Conservation (phyloP, 2,888 invertebrate genomes). For the Cordilura impudica region DNA sequence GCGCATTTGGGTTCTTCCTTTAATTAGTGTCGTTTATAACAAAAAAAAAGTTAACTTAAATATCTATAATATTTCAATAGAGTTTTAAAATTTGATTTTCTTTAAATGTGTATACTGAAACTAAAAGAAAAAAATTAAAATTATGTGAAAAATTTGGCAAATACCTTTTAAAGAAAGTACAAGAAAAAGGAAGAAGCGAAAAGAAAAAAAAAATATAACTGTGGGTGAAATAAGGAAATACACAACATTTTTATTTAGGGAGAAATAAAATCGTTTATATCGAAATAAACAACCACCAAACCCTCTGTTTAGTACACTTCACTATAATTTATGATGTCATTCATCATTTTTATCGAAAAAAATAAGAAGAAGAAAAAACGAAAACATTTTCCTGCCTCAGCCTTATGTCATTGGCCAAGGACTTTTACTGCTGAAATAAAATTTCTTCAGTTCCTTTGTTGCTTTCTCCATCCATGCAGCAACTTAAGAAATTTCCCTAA, state of each 20-base stretch:
- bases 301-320: conserved; percentile 77
- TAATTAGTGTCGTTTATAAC: too few relatives aligned
- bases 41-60: too few relatives aligned
- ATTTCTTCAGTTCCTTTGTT: conserved; percentile 12
- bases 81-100: too few relatives aligned
- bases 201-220: conserved; percentile 36
- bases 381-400: conserved; percentile 77
- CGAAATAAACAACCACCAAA: conserved; percentile 78
- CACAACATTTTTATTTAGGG: conserved; percentile 23
- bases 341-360: conserved; percentile 79
- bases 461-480: conserved; percentile 14
- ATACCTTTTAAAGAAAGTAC: conserved; percentile 66
- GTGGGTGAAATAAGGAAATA: conserved; percentile 29
- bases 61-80: too few relatives aligned
- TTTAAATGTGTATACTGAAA: background rate
- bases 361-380: conserved; percentile 37
- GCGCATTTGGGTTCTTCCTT: too few relatives aligned
- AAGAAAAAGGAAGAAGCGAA: conserved; percentile 21
- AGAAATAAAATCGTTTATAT: conserved; percentile 74
- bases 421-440: conserved; percentile 69
- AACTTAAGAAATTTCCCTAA: conserved; percentile 41
- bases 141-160: conserved; percentile 53
- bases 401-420: conserved; percentile 76
- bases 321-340: conserved; percentile 78
- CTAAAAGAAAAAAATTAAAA: background rate